phyloP scores from a whole-genome alignment of 2,888 invertebrate genomes.

The Bedellia somnulentella region DNA sequence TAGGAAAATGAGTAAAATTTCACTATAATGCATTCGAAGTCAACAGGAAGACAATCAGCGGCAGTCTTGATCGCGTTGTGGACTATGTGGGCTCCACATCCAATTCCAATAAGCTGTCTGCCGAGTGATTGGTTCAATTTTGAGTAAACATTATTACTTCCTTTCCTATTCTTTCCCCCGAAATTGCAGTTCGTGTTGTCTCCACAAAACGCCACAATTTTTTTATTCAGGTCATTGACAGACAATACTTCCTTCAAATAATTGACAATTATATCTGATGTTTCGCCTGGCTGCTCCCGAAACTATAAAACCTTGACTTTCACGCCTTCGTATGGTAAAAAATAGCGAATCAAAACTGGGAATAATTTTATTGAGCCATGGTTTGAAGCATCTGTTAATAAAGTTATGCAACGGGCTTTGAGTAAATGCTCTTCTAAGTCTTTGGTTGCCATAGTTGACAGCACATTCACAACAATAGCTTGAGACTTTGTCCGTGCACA shows the following conservation, averaged over 20 bases:
- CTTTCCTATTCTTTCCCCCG: conserved; percentile 11
- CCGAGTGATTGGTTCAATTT: conserved; percentile 11
- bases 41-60: conserved; percentile 14
- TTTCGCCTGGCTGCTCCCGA: conserved; percentile 11
- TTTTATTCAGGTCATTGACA: too few relatives aligned
- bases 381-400: conserved; percentile 19
- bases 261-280: background rate
- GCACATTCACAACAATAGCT: conserved; percentile 17
- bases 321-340: conserved; percentile 14
- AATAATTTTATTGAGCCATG: conserved; percentile 18
- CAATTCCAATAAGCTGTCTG: conserved; percentile 12
- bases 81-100: conserved; percentile 15
- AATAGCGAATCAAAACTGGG: conserved; percentile 15
- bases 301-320: conserved; percentile 15
- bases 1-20: too few relatives aligned
- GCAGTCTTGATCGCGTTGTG: conserved; percentile 15
- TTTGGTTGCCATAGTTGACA: too few relatives aligned
- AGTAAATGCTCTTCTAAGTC: conserved; percentile 15
- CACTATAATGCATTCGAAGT: conserved; percentile 13
- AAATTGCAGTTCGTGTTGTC: conserved; percentile 14
- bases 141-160: conserved; percentile 12
- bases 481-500: too few relatives aligned
- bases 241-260: too few relatives aligned
- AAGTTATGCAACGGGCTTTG: conserved; percentile 13
- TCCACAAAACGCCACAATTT: too few relatives aligned